Base-by-base conservation (phyloP, 2,797 vertebrate genomes). In the Falco novaeseelandiae region DNA sequence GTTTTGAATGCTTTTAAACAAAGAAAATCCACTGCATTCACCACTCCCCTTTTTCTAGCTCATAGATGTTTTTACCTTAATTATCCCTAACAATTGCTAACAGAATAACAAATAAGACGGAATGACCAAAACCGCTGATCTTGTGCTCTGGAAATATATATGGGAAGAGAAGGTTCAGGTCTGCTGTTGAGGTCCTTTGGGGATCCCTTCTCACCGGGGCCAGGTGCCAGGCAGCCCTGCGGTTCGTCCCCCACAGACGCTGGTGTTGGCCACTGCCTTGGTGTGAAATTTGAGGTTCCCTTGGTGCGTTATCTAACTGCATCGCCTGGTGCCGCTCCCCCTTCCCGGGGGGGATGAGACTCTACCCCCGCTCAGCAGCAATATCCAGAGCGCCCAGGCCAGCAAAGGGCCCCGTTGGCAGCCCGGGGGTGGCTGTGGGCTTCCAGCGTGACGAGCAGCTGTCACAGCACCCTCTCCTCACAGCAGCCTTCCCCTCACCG, bases 221-320 rank as follows among this genome's bases (percentile, higher is more conserved):
- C 52, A 10, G 5, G 49, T 34, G 30, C 80, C 1, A 2, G n/a
- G 17, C 84, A 86, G 63, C 87, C 62, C 55, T 1, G 3, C 63
- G 69, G 19, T 1, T 30, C 3, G 0, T 48, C 19, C 36, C 79
- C 30, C 2, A 0, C 25, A 3, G 65, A 3, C 0, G 6, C 70
- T n/a, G 61, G 7, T 2, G 15, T 40, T 55, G 51, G 62, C 44
- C 55, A 7, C 3, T 2, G 83, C 82, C 69, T 29, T 3, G 1
- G n/a, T 7, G 80, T 20, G 54, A 25, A 8, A 40, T 59, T 44
- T 36, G 89, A 67, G 83, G 74, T 19, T 49, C 12, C 48, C 23
- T 44, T 1, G 2, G 51, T 16, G 58, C 2, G 0, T n/a, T 32
- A 14, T 29, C 14, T 2, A 5, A 7, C 63, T 4, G 18, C 80